phyloP scores from a whole-genome alignment of 2,113 vertebrate species.

The Mirza zaza region DNA sequence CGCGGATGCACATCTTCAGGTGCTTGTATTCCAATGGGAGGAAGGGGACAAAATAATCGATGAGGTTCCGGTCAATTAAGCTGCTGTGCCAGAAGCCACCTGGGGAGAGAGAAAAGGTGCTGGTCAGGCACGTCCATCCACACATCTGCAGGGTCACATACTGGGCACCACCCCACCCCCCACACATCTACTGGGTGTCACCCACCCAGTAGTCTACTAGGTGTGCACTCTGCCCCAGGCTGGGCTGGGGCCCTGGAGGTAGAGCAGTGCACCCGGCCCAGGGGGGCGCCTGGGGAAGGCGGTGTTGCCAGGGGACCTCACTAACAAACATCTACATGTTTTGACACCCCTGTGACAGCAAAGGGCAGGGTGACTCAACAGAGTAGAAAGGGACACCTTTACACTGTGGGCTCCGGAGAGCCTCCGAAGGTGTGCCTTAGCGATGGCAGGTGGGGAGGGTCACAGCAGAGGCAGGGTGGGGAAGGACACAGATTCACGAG shows the following conservation, averaged over 20 bases:
- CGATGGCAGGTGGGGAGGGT: background rate
- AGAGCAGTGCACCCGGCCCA: background rate
- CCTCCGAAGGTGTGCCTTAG: background rate
- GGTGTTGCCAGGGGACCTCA: accelerated
- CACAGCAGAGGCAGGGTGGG: accelerated
- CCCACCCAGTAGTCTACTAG: accelerated
- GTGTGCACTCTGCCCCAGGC: background rate
- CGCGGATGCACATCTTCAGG: conserved; percentile 90
- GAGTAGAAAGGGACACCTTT: background rate
- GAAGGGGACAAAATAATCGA: conserved; percentile 96
- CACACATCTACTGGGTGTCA: background rate
- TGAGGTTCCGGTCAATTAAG: conserved; percentile 94
- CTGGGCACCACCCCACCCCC: background rate
- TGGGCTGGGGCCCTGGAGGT: no score
- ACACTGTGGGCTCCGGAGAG: background rate
- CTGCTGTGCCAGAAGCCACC: conserved; percentile 96
- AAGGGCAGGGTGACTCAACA: background rate
- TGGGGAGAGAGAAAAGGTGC: conserved; percentile 59
- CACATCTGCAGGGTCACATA: accelerated
- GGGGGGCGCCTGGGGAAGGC: background rate
- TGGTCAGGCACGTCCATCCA: accelerated
- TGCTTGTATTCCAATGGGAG: conserved; percentile 95
- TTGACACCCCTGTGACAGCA: background rate
- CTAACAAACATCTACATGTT: accelerated
- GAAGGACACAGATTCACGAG: no score